Conservation (phyloP, 2,888 invertebrate genomes). For the Steinernema carpocapsae region DNA sequence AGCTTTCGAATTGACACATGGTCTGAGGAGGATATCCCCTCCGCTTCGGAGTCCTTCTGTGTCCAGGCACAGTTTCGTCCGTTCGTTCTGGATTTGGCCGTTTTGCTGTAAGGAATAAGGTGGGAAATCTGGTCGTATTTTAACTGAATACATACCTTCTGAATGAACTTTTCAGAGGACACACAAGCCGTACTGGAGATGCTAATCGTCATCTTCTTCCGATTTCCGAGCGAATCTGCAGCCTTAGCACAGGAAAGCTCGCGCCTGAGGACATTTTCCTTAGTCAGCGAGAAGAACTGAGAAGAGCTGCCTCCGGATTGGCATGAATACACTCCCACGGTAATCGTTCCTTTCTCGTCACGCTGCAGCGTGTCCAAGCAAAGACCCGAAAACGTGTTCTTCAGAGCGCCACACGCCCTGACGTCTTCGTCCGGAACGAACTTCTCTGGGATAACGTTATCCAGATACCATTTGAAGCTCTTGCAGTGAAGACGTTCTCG, state of each 20-base stretch:
- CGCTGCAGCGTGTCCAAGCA: slow-evolving; percentile 64
- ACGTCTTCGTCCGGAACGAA: slow-evolving; percentile 86
- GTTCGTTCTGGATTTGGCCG: slow-evolving; percentile 64
- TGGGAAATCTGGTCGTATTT: neutral
- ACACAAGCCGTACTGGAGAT: slow-evolving; percentile 15
- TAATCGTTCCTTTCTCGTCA: slow-evolving; percentile 57
- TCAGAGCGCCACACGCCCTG: slow-evolving; percentile 76
- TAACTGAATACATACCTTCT: neutral
- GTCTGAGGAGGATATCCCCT: slow-evolving; percentile 61
- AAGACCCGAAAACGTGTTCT: slow-evolving; percentile 43
- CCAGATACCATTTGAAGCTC: slow-evolving; percentile 78
- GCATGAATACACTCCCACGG: slow-evolving; percentile 52
- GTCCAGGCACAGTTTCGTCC: slow-evolving; percentile 69
- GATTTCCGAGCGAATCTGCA: slow-evolving; percentile 20
- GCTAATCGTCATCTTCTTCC: slow-evolving; percentile 34
- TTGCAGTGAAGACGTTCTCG: slow-evolving; percentile 83
- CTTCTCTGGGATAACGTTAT: slow-evolving; percentile 70
- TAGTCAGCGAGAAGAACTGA: slow-evolving; percentile 66
- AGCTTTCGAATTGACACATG: slow-evolving; percentile 37
- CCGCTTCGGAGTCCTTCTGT: slow-evolving; percentile 60
- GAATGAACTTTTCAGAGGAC: neutral
- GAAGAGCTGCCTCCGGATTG: slow-evolving; percentile 40
- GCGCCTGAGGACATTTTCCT: slow-evolving; percentile 59
- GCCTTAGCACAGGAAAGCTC: slow-evolving; percentile 62
- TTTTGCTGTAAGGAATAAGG: slow-evolving; percentile 40